Evolutionary conservation across 2,113 vertebrate genomes (phyloP).

Genomic region (Xenus cinereus): DNA sequence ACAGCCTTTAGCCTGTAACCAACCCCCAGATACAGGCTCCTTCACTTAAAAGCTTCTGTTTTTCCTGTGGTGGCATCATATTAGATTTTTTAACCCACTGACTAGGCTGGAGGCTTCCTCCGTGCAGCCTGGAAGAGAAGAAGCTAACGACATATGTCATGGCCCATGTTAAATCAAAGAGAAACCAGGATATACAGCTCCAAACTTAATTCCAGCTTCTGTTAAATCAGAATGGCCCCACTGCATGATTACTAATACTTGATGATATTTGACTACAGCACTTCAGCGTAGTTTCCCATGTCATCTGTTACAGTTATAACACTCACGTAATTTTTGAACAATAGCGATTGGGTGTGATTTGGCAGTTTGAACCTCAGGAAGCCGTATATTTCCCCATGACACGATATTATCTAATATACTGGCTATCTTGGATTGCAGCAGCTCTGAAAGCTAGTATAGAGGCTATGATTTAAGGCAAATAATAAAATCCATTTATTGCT

Average conservation of each 20-base stretch:
- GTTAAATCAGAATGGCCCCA: neutral
- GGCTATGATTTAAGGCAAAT: neutral
- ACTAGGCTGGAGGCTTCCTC: neutral
- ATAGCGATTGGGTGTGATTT: neutral
- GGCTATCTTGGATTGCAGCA: constrained; percentile 4
- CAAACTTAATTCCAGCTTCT: constrained; percentile 3
- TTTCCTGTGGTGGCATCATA: neutral
- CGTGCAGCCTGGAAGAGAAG: neutral
- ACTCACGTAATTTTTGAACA: neutral
- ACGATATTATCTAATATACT: constrained; percentile 2
- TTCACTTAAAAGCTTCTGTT: neutral
- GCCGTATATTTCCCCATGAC: neutral
- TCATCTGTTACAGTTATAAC: constrained; percentile 26
- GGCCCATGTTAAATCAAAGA: neutral
- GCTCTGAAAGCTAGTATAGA: neutral
- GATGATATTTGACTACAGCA: neutral
- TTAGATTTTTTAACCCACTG: neutral
- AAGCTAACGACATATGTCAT: neutral
- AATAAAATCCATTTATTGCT: constrained; percentile 28
- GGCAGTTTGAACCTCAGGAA: constrained; percentile 16
- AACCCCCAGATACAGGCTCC: neutral
- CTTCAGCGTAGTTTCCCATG: neutral
- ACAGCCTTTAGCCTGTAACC: neutral
- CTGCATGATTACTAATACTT: neutral
- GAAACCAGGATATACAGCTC: neutral